phyloP scores from a whole-genome alignment of 2,113 vertebrate genomes.

The Anas platyrhynchos region DNA sequence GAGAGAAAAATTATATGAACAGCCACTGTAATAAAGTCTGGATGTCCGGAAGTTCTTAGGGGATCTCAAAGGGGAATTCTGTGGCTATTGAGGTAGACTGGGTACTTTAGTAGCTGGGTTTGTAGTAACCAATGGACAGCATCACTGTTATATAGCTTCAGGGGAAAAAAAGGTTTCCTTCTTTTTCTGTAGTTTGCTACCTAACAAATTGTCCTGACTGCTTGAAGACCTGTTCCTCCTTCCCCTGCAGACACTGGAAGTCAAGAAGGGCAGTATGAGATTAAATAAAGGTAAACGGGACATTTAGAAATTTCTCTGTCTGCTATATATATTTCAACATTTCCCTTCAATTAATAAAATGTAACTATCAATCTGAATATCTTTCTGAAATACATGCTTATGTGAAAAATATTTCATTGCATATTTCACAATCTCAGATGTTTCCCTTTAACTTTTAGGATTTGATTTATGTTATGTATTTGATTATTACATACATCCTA shows the following conservation, averaged over 20 bases:
- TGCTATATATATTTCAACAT: background rate
- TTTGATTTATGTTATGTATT: background rate
- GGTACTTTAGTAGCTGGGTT: background rate
- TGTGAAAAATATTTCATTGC: conserved; percentile 10
- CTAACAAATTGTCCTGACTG: background rate
- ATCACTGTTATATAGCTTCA: background rate
- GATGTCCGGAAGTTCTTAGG: background rate
- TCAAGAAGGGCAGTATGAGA: background rate
- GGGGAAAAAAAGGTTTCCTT: background rate
- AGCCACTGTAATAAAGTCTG: background rate
- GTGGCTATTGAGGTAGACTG: background rate
- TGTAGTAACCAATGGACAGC: background rate
- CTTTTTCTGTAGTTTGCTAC: background rate
- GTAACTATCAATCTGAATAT: background rate
- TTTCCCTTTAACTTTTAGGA: conserved; percentile 35
- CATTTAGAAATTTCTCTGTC: background rate
- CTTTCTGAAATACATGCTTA: conserved; percentile 1
- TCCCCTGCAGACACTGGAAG: background rate
- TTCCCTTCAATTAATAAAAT: conserved; percentile 45
- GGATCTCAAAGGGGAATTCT: background rate
- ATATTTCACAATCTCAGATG: background rate
- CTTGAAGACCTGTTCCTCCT: background rate
- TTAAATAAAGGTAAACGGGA: conserved; percentile 1
- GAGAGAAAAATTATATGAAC: background rate
- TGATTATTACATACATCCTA: conserved; percentile 39